Percentiles rank a stretch among this genome's conserved stretches.
Evolutionary conservation across 1,140 invertebrate species (phyloP).

Genomic region (Drosophila triauraria): DNA sequence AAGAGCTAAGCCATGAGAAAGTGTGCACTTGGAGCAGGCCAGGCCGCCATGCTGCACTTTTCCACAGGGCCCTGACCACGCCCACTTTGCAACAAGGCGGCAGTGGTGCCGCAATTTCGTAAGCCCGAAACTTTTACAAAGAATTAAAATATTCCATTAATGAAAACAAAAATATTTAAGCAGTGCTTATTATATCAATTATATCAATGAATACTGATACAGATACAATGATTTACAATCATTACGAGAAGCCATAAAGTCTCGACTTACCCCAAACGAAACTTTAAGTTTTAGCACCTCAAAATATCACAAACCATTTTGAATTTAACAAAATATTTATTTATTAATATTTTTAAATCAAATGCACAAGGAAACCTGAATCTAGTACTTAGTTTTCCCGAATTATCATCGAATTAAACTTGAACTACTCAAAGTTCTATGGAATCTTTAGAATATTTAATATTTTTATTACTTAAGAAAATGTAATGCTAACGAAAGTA

Average conservation of each 20-base stretch:
- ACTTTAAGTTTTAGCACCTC: too few relatives aligned
- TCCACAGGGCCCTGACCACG: slow-evolving; percentile 44
- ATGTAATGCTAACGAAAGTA: background rate
- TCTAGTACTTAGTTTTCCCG: too few relatives aligned
- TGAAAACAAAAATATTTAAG: background rate
- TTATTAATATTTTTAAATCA: too few relatives aligned
- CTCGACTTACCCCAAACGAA: too few relatives aligned
- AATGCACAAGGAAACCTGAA: background rate
- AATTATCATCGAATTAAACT: background rate
- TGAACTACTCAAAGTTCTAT: background rate
- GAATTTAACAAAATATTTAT: background rate
- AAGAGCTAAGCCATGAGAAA: slow-evolving; percentile 83
- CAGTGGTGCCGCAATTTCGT: slow-evolving; percentile 15
- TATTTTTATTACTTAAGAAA: background rate
- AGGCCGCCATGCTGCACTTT: slow-evolving; percentile 50
- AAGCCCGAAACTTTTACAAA: background rate
- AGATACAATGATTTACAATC: too few relatives aligned
- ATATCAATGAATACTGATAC: background rate
- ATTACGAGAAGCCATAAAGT: too few relatives aligned
- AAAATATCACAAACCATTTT: background rate
- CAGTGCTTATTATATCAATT: background rate
- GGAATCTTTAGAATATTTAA: background rate
- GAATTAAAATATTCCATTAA: background rate
- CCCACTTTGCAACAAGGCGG: slow-evolving; percentile 24
- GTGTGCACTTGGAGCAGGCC: slow-evolving; percentile 76